A percentile compares a stretch with the other conserved stretches of the same genome.
Conservation (phyloP, 2,113 vertebrate species). For the Heterocephalus glaber region DNA sequence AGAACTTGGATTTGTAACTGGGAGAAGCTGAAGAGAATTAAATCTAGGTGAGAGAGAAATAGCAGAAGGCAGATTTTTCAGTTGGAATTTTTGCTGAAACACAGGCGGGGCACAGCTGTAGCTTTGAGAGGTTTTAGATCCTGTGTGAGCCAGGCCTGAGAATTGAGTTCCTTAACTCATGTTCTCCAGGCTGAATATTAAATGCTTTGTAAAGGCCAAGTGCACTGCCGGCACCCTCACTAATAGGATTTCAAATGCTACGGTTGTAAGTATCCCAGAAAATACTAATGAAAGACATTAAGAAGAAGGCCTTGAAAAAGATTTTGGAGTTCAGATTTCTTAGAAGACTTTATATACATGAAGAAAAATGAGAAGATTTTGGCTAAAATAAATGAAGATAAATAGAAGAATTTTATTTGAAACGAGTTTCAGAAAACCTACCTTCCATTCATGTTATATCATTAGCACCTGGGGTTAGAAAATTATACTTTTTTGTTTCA, state of each 20-base stretch:
- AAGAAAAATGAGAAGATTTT: conserved; percentile 5
- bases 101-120: not conserved
- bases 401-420: conserved; percentile 48
- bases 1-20: conserved; percentile 69
- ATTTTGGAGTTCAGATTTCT: conserved; percentile 43
- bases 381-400: conserved; percentile 8
- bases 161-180: conserved; percentile 30
- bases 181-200: conserved; percentile 40
- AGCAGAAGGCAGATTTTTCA: not conserved
- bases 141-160: not conserved
- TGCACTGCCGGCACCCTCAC: not conserved
- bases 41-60: conserved; percentile 52
- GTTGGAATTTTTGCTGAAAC: conserved; percentile 17
- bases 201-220: conserved; percentile 32
- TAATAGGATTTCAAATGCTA: conserved; percentile 64
- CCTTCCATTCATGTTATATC: not conserved
- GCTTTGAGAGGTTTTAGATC: not conserved
- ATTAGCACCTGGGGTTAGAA: not conserved
- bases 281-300: conserved; percentile 54
- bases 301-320: conserved; percentile 54
- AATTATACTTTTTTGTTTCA: not conserved
- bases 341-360: not conserved
- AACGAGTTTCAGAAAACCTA: not conserved
- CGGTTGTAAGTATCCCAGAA: conserved; percentile 46
- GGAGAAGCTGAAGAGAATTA: conserved; percentile 54